phyloP scores from a whole-genome alignment of 2,113 vertebrate species.

The Platichthys flesus region DNA sequence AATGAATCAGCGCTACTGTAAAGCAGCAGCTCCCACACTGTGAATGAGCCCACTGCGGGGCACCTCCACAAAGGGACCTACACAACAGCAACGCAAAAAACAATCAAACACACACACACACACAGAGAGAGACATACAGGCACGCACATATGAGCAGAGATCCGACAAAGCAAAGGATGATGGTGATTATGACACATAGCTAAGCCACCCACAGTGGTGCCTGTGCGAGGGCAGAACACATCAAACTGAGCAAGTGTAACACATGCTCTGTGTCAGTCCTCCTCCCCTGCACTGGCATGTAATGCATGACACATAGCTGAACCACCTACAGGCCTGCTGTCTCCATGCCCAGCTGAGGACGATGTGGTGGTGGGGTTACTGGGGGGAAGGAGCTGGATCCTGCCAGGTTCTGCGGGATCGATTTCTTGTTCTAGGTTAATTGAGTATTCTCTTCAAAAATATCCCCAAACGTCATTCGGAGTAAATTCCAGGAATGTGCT shows the following conservation, averaged over 20 bases:
- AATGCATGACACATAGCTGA: conserved; percentile 79
- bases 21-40: conserved; percentile 72
- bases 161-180: conserved; percentile 73
- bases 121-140: conserved; percentile 31
- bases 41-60: conserved; percentile 70
- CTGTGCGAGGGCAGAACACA: conserved; percentile 78
- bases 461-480: conserved; percentile 47
- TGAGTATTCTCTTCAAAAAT: conserved; percentile 41
- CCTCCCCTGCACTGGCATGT: conserved; percentile 80
- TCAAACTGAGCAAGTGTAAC: conserved; percentile 79
- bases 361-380: conserved; percentile 17
- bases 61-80: conserved; percentile 73
- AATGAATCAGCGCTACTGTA: conserved; percentile 68
- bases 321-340: conserved; percentile 81
- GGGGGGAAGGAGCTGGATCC: conserved; percentile 44
- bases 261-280: conserved; percentile 81
- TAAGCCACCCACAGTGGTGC: conserved; percentile 79
- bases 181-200: conserved; percentile 81
- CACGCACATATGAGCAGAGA: conserved; percentile 55
- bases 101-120: conserved; percentile 6
- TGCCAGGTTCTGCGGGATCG: neutral
- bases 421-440: neutral
- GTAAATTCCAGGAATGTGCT: conserved; percentile 14
- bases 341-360: conserved; percentile 66
- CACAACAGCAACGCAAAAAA: conserved; percentile 49